Percentiles rank a stretch among this genome's conserved stretches.
These are phyloP conservation scores for Zaprionus gabonicus DNA, from an alignment of 1,140 invertebrate genomes.

Conservation along the genomic window DNA sequence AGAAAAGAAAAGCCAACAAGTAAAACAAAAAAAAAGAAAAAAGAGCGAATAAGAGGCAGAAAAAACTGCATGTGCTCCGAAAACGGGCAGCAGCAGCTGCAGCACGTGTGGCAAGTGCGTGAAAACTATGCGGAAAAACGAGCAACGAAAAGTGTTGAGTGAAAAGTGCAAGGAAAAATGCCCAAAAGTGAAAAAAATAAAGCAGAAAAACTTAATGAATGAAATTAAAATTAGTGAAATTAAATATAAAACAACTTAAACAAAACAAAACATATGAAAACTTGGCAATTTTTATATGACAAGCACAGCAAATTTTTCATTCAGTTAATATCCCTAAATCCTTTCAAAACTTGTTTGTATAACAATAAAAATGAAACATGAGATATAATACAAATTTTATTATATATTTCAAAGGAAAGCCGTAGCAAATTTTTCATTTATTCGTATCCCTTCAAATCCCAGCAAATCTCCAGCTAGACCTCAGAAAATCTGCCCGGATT, in stretches of 20 bases:
- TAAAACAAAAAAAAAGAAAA: constrained; percentile 49
- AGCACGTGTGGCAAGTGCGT: constrained; percentile 53
- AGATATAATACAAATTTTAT: too few species aligned
- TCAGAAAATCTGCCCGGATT: constrained; percentile 1
- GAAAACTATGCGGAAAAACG: constrained; percentile 14
- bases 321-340: neutral
- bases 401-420: neutral
- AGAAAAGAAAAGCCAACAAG: constrained; percentile 74
- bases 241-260: neutral
- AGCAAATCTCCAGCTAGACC: neutral
- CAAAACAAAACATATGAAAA: constrained; percentile 15
- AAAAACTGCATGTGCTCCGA: constrained; percentile 39
- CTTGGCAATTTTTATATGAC: neutral
- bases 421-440: too few species aligned
- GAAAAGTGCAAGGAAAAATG: neutral
- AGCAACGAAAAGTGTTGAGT: neutral
- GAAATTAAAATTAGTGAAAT: constrained; percentile 5
- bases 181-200: neutral
- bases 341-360: too few species aligned
- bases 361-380: too few species aligned
- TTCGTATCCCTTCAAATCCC: neutral
- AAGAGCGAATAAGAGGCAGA: constrained; percentile 16
- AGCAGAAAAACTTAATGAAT: neutral
- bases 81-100: constrained; percentile 14
- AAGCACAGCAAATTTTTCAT: neutral